Evolutionary conservation across 2,888 invertebrate genomes (phyloP).

Genomic region (Caenorhabditis plicata): DNA sequence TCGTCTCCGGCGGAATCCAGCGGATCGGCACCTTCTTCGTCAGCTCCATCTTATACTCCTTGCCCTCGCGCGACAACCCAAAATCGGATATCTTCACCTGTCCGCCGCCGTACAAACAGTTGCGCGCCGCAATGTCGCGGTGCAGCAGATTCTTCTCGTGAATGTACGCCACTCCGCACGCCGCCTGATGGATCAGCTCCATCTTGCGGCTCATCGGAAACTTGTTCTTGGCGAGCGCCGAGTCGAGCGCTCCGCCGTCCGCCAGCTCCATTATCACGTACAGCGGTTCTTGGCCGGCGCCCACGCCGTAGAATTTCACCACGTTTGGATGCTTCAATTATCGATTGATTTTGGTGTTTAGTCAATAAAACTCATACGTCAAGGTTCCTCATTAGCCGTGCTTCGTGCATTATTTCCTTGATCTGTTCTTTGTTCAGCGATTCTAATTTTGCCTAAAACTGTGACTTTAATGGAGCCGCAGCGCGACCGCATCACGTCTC

Average conservation of each 20-base stretch:
- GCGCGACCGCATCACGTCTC: no score
- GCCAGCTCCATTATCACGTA: constrained; percentile 53
- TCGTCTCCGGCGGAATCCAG: constrained; percentile 46
- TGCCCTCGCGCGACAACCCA: constrained; percentile 40
- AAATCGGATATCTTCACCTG: constrained; percentile 46
- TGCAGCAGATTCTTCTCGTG: constrained; percentile 45
- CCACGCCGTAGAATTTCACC: constrained; percentile 47
- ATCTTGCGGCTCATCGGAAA: constrained; percentile 19
- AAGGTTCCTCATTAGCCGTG: constrained; percentile 47
- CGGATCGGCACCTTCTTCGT: constrained; percentile 41
- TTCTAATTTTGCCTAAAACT: constrained; percentile 45
- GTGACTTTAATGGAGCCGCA: no score
- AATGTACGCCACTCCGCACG: constrained; percentile 48
- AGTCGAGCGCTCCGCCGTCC: constrained; percentile 43
- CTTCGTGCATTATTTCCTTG: constrained; percentile 54
- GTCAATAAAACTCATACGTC: constrained; percentile 12
- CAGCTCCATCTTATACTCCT: constrained; percentile 36
- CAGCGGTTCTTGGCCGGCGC: constrained; percentile 48
- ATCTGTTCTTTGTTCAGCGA: constrained; percentile 50
- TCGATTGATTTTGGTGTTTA: neutral
- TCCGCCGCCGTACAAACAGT: constrained; percentile 40
- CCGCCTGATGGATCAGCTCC: constrained; percentile 50
- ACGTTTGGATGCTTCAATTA: constrained; percentile 45
- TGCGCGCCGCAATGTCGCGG: constrained; percentile 42
- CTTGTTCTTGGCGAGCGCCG: constrained; percentile 41